Evolutionary conservation across 2,797 vertebrate genomes (phyloP).

Genomic region (Luscinia luscinia): DNA sequence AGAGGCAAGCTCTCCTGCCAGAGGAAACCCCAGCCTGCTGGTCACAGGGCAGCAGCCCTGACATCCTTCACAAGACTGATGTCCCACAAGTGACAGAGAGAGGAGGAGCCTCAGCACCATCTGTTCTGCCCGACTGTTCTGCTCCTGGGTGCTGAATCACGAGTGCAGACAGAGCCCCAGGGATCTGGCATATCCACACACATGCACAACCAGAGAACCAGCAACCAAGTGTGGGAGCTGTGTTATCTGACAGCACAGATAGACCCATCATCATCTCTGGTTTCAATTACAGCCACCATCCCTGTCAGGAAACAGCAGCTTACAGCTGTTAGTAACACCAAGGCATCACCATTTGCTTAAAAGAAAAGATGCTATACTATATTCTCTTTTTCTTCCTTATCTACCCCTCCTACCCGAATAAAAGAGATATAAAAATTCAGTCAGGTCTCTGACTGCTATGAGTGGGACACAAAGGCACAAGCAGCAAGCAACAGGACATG

Average conservation of each 20-base stretch:
- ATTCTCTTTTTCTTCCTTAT: neutral
- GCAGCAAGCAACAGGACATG: neutral
- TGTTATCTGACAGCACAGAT: neutral
- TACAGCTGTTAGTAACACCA: neutral
- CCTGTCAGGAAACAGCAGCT: neutral
- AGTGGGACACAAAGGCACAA: neutral
- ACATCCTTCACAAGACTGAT: neutral
- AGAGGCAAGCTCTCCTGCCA: neutral
- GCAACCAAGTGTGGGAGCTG: neutral
- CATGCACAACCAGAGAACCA: neutral
- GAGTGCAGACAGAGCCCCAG: neutral
- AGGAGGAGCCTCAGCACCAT: neutral
- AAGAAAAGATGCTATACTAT: neutral
- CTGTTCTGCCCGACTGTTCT: neutral
- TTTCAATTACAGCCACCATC: neutral
- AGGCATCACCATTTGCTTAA: neutral
- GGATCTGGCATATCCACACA: neutral
- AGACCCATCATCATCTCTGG: fast-evolving
- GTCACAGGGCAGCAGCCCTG: neutral
- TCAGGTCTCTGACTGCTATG: neutral
- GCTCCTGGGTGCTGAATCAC: neutral
- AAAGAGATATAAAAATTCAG: neutral
- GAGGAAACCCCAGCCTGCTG: neutral
- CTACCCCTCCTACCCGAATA: neutral
- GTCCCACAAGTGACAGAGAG: neutral